Evolutionary conservation across 2,113 vertebrate species (phyloP), one percentile per base, ranked within the genome.

Genomic region (Abramis brama): DNA sequence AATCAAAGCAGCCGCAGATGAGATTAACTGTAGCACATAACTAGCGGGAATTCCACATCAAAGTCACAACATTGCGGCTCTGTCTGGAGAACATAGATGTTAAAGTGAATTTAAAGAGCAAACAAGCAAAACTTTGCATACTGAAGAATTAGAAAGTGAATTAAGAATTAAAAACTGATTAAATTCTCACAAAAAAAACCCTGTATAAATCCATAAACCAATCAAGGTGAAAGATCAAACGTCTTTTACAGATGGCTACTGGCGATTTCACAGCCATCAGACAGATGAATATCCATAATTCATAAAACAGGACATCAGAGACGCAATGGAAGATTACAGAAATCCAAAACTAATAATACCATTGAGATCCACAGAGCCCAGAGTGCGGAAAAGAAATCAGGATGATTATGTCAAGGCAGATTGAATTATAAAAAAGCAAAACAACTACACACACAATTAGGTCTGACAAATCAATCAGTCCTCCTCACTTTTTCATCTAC

Each of bases 221-320:
- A 86, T 86, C 79, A 86, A 82, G 85, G 57, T 86, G 70, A 82
- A 77, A 77, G 85, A 82, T 57, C 85, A 77, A 68, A 68, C 60
- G 3, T 39, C 47, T 85, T 45, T 55, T 57, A 68, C 84, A 79
- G 75, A 85, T 79, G 84, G 84, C 79, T 73, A 15, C 50, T 23
- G 19, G 78, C 78, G 6, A 75, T 64, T 39, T 33, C 50, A 43
- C 17, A 36, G 52, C 30, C 33, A n/a, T 33, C 27, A 30, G 75
- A 52, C 60, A 68, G 64, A 43, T n/a, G 55, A 45, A 73, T 71
- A 52, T 73, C 64, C 33, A 73, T 71, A 71, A 73, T 57, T 83
- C 81, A 83, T 83, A 55, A 59, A 68, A 36, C 19, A 39, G 66
- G 66, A 71, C 66, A 39, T 83, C 68, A 83, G 64, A 71, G 68